Evolutionary conservation across 1,140 invertebrate species (phyloP).

Genomic region (Drosophila funebris): DNA sequence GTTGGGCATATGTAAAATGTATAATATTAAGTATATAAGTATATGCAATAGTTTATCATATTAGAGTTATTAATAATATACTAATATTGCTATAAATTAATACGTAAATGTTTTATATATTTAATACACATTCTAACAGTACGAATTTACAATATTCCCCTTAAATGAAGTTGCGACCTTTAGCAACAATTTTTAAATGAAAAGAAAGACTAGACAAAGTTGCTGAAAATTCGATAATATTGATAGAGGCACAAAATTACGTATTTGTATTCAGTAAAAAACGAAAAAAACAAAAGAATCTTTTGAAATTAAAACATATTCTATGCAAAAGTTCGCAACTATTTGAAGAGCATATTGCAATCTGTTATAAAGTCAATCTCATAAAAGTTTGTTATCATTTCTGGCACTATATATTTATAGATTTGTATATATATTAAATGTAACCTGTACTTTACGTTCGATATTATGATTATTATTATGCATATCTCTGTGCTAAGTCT

Average conservation of each 20-base stretch:
- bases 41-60: slow-evolving; percentile 36
- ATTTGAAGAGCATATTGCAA: slow-evolving; percentile 33
- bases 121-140: slow-evolving; percentile 24
- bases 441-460: slow-evolving; percentile 45
- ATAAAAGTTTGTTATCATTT: slow-evolving; percentile 30
- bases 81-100: slow-evolving; percentile 53
- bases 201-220: slow-evolving; percentile 28
- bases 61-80: slow-evolving; percentile 32
- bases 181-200: background rate
- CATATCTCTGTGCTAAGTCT: slow-evolving; percentile 5
- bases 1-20: slow-evolving; percentile 45
- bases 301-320: background rate
- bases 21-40: slow-evolving; percentile 19
- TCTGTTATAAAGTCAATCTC: slow-evolving; percentile 32
- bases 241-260: slow-evolving; percentile 32
- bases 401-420: slow-evolving; percentile 54
- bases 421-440: slow-evolving; percentile 26
- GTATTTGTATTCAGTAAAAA: slow-evolving; percentile 24
- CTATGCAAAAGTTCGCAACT: slow-evolving; percentile 3
- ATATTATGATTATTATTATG: slow-evolving; percentile 38
- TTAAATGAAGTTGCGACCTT: slow-evolving; percentile 3
- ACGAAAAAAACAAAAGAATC: background rate
- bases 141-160: slow-evolving; percentile 22
- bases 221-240: slow-evolving; percentile 17
- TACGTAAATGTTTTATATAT: slow-evolving; percentile 37